These are phyloP conservation scores for Siderastrea radians DNA, from an alignment of 92 coral and sea anemone species.

Conservation along the genomic window DNA sequence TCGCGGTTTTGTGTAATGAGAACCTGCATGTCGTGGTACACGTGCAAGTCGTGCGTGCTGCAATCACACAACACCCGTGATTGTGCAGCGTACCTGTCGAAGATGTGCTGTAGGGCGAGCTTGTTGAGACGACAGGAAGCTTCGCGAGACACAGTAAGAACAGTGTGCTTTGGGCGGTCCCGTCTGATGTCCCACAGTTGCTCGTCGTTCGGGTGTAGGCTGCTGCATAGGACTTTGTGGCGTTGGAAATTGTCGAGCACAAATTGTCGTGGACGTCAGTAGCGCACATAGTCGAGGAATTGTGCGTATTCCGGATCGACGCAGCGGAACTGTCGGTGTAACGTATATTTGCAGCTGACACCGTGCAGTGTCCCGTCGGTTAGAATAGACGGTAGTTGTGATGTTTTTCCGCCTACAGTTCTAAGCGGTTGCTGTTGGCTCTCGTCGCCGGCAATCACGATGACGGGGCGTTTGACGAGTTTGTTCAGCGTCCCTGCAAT, in stretches of 20 bases:
- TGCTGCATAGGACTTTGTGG: neutral
- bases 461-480: neutral
- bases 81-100: too few relatives aligned
- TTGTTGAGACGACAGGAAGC: too few relatives aligned
- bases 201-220: neutral
- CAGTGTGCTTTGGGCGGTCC: neutral
- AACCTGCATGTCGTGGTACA: neutral
- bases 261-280: neutral
- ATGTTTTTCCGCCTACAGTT: too few relatives aligned
- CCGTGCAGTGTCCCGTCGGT: too few relatives aligned
- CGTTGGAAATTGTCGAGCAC: neutral
- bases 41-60: too few relatives aligned
- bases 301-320: neutral
- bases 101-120: neutral
- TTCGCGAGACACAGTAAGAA: slow-evolving; percentile 19
- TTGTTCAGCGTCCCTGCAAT: neutral
- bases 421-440: neutral
- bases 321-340: neutral
- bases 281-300: neutral
- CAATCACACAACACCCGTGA: too few relatives aligned
- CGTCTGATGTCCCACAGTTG: neutral
- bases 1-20: slow-evolving; percentile 1
- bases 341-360: neutral
- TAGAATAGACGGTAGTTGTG: neutral
- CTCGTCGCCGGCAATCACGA: neutral